Conservation (phyloP, 64 coral and sea anemone genomes). For the Actinia equina region DNA sequence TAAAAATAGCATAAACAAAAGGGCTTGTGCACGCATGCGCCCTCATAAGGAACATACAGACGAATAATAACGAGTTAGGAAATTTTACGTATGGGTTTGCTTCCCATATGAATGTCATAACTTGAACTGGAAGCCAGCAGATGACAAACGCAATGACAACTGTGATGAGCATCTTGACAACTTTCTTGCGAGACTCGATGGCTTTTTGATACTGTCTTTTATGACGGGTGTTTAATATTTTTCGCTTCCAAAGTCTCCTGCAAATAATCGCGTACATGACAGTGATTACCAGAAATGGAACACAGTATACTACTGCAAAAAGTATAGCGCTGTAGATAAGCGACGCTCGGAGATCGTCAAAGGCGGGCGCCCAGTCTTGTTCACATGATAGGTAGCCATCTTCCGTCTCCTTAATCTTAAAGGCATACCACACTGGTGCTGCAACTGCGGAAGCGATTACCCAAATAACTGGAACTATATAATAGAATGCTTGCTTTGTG, state of each 20-base stretch:
- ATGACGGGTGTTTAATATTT: conserved; percentile 7
- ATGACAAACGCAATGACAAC: conserved; percentile 29
- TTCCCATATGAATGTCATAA: conserved; percentile 9
- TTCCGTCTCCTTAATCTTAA: not conserved
- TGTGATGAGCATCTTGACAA: conserved; percentile 44
- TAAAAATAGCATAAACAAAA: conserved; percentile 31
- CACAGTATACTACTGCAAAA: conserved; percentile 20
- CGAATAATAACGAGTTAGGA: not conserved
- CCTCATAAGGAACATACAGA: conserved; percentile 35
- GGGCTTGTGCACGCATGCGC: conserved; percentile 38
- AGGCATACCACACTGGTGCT: conserved; percentile 26
- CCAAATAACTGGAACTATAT: conserved; percentile 26
- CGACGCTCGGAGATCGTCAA: not conserved
- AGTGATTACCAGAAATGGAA: conserved; percentile 28
- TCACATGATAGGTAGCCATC: not conserved
- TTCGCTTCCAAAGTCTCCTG: conserved; percentile 31
- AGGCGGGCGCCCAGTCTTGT: not conserved
- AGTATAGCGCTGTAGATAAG: conserved; percentile 8
- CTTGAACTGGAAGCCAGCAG: conserved; percentile 47
- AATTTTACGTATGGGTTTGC: not conserved
- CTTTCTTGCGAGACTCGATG: conserved; percentile 15
- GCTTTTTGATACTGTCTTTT: not conserved
- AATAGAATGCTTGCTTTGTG: conserved; percentile 24
- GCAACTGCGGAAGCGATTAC: conserved; percentile 1
- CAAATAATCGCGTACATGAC: conserved; percentile 35